A percentile compares a stretch with the other conserved stretches of the same genome.
These are phyloP conservation scores for Papilio elwesi DNA, from an alignment of 2,888 invertebrate species.

Conservation along the genomic window DNA sequence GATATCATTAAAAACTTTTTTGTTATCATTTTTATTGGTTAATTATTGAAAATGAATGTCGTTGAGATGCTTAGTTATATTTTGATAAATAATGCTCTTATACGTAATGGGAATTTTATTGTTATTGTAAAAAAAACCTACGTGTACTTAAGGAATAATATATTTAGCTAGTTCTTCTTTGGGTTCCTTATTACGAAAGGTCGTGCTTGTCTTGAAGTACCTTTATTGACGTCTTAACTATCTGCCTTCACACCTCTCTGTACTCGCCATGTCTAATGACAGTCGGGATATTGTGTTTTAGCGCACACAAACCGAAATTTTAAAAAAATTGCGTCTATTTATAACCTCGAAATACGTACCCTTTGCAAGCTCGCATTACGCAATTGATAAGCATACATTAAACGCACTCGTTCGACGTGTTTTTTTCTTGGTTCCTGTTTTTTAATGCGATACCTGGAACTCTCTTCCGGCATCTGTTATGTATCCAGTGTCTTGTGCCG, in stretches of 20 bases:
- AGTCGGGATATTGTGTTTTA: not conserved
- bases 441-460: slow-evolving; percentile 20
- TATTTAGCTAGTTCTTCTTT: not conserved
- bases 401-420: not conserved
- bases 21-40: too few relatives aligned
- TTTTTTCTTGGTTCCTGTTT: slow-evolving; percentile 27
- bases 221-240: not conserved
- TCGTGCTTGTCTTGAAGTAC: not conserved
- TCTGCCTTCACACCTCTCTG: not conserved
- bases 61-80: too few relatives aligned
- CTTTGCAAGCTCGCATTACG: not conserved
- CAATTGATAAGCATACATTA: not conserved
- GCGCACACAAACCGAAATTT: not conserved
- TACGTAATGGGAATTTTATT: too few relatives aligned
- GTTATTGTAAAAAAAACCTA: too few relatives aligned
- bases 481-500: slow-evolving; percentile 34
- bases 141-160: too few relatives aligned
- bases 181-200: not conserved
- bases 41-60: too few relatives aligned
- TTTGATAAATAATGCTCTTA: too few relatives aligned
- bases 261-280: not conserved
- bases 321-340: not conserved
- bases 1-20: too few relatives aligned
- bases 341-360: not conserved
- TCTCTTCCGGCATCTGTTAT: slow-evolving; percentile 10